These are phyloP conservation scores for Napeogenes inachia DNA, from an alignment of 2,888 invertebrate genomes.

Conservation along the genomic window DNA sequence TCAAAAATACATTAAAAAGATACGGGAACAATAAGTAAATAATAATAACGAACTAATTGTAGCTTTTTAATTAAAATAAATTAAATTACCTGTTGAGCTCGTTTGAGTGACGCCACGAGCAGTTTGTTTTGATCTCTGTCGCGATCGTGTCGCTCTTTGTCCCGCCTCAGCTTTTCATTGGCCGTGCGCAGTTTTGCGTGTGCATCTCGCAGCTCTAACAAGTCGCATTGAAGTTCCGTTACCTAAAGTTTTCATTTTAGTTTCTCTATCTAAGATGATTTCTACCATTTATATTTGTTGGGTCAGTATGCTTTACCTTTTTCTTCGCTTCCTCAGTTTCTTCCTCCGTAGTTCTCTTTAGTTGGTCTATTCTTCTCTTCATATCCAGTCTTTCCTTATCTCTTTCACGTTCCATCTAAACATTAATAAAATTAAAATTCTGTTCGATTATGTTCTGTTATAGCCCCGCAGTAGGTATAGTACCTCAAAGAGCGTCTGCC, in stretches of 20 bases:
- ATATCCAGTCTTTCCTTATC: slow-evolving; percentile 93
- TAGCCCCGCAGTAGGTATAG: background rate
- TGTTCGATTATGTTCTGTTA: too few species aligned
- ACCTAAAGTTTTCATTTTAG: slow-evolving; percentile 46
- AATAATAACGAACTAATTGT: too few species aligned
- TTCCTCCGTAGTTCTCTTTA: slow-evolving; percentile 90
- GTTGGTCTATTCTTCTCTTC: slow-evolving; percentile 89
- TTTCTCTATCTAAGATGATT: background rate
- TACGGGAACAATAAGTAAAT: too few species aligned
- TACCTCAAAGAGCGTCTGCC: slow-evolving; percentile 91
- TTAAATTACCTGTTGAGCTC: slow-evolving; percentile 69
- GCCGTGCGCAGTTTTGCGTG: slow-evolving; percentile 94
- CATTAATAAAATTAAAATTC: background rate
- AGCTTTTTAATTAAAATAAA: background rate
- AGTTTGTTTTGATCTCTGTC: slow-evolving; percentile 82
- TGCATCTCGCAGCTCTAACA: slow-evolving; percentile 91
- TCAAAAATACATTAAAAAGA: too few species aligned
- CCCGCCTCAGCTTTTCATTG: slow-evolving; percentile 91
- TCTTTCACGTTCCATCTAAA: slow-evolving; percentile 89
- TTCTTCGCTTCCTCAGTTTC: slow-evolving; percentile 93
- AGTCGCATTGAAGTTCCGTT: slow-evolving; percentile 89
- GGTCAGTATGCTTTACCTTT: slow-evolving; percentile 73
- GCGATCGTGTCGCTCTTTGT: slow-evolving; percentile 90
- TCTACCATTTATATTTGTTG: background rate
- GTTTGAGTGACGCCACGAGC: slow-evolving; percentile 66